Conservation (phyloP, 2,113 vertebrate genomes). For the Nycticryphes semicollaris region DNA sequence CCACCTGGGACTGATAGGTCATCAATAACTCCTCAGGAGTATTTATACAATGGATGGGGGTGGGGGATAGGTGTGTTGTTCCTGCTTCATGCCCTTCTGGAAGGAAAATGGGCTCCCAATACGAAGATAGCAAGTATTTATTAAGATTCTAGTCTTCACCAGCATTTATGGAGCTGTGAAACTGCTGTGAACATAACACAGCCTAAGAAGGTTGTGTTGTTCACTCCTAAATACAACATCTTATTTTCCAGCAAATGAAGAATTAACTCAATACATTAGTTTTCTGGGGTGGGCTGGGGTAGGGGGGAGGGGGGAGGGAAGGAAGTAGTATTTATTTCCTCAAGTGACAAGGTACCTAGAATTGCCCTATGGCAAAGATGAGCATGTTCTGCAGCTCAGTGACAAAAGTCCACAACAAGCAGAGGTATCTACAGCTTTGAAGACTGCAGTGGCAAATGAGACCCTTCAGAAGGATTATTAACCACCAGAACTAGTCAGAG, state of each 20-base stretch:
- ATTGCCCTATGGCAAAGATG: not conserved
- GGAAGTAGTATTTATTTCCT: not conserved
- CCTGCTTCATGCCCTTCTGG: not conserved
- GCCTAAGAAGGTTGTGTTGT: not conserved
- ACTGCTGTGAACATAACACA: not conserved
- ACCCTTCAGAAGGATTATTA: not conserved
- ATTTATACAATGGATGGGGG: no score
- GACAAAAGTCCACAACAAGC: not conserved
- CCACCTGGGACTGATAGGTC: not conserved
- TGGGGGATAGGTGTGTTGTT: not conserved
- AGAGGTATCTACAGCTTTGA: not conserved
- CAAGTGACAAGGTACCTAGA: no score
- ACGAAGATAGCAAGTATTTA: not conserved
- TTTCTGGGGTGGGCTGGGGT: no score
- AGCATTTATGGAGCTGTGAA: not conserved
- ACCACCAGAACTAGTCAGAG: not conserved
- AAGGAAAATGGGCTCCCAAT: not conserved
- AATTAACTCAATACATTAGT: not conserved
- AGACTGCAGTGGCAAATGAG: not conserved
- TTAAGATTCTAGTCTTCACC: not conserved
- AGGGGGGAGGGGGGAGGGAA: no score
- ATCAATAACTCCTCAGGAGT: not conserved
- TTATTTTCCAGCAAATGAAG: not conserved
- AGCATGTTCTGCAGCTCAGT: not conserved
- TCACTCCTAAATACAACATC: rapidly evolving